Evolutionary conservation across 2,888 invertebrate species (phyloP).

Genomic region (Nomada ruficornis): DNA sequence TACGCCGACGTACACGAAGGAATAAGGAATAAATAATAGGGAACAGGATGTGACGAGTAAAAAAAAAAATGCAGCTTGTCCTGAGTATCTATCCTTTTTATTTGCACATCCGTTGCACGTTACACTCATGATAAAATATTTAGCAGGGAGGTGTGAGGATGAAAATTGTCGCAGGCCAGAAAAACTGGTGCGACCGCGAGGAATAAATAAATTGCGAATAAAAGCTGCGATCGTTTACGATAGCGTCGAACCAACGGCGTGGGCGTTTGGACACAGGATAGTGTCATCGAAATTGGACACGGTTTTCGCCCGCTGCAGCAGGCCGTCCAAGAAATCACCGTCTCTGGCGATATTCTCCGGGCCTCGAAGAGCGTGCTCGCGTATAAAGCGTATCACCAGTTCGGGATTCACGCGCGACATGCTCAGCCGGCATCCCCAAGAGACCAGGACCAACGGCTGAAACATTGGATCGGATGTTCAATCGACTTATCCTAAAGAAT

Average conservation of each 20-base stretch:
- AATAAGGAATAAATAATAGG: no score
- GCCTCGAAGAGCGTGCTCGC: slow-evolving; percentile 86
- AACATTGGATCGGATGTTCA: neutral
- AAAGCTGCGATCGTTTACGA: no score
- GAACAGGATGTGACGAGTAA: no score
- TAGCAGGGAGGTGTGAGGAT: neutral
- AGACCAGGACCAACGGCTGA: slow-evolving; percentile 90
- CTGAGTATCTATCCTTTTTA: no score
- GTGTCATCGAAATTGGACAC: slow-evolving; percentile 84
- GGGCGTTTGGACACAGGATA: slow-evolving; percentile 82
- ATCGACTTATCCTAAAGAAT: neutral
- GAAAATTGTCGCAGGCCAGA: neutral
- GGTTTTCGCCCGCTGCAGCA: slow-evolving; percentile 83
- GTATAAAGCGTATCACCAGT: slow-evolving; percentile 87
- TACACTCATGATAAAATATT: no score
- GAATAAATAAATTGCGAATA: slow-evolving; percentile 1
- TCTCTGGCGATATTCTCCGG: slow-evolving; percentile 84
- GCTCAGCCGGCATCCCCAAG: slow-evolving; percentile 90
- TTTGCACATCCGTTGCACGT: no score
- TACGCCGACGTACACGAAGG: no score
- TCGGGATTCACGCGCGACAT: slow-evolving; percentile 88
- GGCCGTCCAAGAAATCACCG: slow-evolving; percentile 86
- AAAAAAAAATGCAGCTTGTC: no score
- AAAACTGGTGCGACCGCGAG: neutral
- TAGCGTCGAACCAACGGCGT: no score